These are phyloP conservation scores for Amblyopsis hoosieri DNA, from an alignment of 2,797 vertebrate genomes.

Conservation along the genomic window DNA sequence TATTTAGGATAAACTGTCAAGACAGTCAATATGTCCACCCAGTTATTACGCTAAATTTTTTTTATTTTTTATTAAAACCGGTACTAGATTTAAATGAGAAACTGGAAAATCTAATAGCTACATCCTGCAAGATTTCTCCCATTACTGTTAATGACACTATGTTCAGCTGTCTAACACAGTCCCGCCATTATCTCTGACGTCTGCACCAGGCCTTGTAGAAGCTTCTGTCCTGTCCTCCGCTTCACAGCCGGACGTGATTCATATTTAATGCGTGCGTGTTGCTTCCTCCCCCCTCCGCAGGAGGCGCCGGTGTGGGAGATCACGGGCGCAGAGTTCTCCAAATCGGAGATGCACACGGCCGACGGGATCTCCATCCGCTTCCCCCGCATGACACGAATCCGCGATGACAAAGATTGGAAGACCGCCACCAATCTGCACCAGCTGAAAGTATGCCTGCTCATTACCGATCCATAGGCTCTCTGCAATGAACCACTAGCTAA, in stretches of 20 bases:
- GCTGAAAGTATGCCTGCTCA: constrained; percentile 80
- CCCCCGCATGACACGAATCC: constrained; percentile 93
- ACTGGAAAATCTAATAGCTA: too few species aligned
- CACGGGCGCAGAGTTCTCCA: constrained; percentile 96
- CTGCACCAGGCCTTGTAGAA: too few species aligned
- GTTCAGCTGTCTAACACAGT: too few species aligned
- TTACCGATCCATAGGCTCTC: background rate
- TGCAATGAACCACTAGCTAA: background rate
- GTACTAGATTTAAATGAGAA: too few species aligned
- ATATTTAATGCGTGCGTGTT: background rate
- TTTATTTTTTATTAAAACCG: too few species aligned
- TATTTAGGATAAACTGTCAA: too few species aligned
- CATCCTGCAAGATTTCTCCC: too few species aligned
- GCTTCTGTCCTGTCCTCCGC: too few species aligned
- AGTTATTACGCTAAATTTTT: too few species aligned
- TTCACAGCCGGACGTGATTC: background rate
- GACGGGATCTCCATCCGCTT: constrained; percentile 99
- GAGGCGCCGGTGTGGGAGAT: constrained; percentile 96
- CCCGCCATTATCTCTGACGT: too few species aligned
- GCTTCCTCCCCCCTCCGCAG: constrained; percentile 63
- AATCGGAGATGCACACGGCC: constrained; percentile 94
- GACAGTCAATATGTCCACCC: too few species aligned
- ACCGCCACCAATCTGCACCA: constrained; percentile 91
- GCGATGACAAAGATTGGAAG: constrained; percentile 97
- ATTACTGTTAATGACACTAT: too few species aligned